Base-by-base conservation (phyloP, 2,113 vertebrate species). In the Arvicanthis niloticus region DNA sequence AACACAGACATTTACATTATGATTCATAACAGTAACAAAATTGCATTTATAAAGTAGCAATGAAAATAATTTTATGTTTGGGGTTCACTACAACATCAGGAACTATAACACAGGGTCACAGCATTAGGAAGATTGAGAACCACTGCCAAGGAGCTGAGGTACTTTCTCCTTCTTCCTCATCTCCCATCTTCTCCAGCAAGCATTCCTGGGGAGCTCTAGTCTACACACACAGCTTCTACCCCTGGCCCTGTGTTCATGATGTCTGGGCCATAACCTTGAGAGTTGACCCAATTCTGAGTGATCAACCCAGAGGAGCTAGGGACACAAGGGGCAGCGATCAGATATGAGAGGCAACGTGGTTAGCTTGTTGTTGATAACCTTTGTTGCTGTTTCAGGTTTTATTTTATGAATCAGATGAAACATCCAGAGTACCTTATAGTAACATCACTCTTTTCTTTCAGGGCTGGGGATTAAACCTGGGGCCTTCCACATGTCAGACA, bases 401-500 rank as follows among this genome's bases (percentile, higher is more conserved):
- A 70, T 92, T 96, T 92, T 92, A 37, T 42, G 91, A 56, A 82
- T 68, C 81, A 91, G 65, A 88, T 45, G 58, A 11, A 78, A 68
- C 21, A 67, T 68, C 40, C 65, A 89, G 40, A 26, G 17, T 22
- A 12, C 81, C 34, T 42, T 67, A 91, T 56, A 56, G 17, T 65
- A 37, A n/a, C 34, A 56, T n/a, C 67, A 58, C 8, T 73, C 42
- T 65, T 56, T 40, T 29, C 37, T 72, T 22, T 22, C 87, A 19
- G 48, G 26, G 68, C 37, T 73, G 37, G 68, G 58, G 13, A 40
- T n/a, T 53, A 24, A 53, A 53, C 19, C 34, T 12, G 37, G 65
- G 65, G 48, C 5, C n/a, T 56, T 51, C 9, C 48, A 40, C 15
- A 12, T 29, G 24, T 16, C n/a, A 42, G 22, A 16, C 37, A 88